Percentiles rank a stretch among this genome's conserved stretches.
These are phyloP conservation scores for Mastomys natalensis DNA, from an alignment of 2,113 vertebrate genomes.

Conservation along the genomic window DNA sequence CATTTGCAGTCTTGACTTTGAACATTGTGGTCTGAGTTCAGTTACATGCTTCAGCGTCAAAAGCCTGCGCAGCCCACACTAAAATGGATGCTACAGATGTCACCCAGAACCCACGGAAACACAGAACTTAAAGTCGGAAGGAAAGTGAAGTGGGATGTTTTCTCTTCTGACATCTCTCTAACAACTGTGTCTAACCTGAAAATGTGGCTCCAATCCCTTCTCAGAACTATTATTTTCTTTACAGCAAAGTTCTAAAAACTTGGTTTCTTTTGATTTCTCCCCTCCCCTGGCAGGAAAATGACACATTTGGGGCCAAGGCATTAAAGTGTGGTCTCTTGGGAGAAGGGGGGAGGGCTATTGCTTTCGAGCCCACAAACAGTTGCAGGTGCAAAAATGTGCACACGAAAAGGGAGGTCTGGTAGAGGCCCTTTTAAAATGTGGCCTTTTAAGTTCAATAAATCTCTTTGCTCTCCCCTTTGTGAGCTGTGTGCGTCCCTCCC, in stretches of 20 bases:
- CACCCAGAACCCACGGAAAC: slow-evolving; percentile 57
- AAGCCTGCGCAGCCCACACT: neutral
- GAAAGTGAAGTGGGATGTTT: slow-evolving; percentile 78
- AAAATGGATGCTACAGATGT: slow-evolving; percentile 52
- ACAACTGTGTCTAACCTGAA: slow-evolving; percentile 82
- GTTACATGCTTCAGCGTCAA: neutral
- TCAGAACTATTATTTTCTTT: slow-evolving; percentile 82
- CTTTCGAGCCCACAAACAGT: slow-evolving; percentile 79
- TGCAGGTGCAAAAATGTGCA: slow-evolving; percentile 85
- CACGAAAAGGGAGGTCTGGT: slow-evolving; percentile 81
- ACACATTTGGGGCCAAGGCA: slow-evolving; percentile 83
- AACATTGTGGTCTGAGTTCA: slow-evolving; percentile 46
- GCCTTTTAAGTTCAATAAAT: slow-evolving; percentile 82
- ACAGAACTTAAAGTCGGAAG: slow-evolving; percentile 44
- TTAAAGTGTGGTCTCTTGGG: slow-evolving; percentile 76
- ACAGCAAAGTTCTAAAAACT: slow-evolving; percentile 80
- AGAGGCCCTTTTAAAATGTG: slow-evolving; percentile 75
- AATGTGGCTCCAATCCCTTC: slow-evolving; percentile 82
- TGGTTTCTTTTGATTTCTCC: slow-evolving; percentile 82
- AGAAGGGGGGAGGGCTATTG: slow-evolving; percentile 59
- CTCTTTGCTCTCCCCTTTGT: slow-evolving; percentile 77
- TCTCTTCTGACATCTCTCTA: slow-evolving; percentile 73
- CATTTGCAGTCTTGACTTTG: slow-evolving; percentile 28
- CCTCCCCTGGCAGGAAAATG: slow-evolving; percentile 78
- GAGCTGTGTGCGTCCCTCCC: slow-evolving; percentile 63